Conservation (phyloP, 2,888 invertebrate species). For the Eutolmus rufibarbis region DNA sequence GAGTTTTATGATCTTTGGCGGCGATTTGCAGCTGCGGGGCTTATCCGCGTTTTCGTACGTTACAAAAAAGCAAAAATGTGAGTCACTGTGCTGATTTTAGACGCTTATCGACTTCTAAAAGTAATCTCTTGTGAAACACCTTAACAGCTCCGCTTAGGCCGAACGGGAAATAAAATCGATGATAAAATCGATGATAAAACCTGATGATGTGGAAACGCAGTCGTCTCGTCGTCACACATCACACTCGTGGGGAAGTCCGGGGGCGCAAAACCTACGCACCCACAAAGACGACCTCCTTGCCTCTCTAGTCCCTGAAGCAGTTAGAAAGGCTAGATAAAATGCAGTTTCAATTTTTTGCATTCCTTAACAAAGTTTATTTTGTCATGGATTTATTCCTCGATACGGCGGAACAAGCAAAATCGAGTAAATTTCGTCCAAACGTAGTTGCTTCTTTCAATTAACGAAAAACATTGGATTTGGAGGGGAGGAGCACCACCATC, state of each 20-base stretch:
- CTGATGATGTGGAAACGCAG: slow-evolving; percentile 17
- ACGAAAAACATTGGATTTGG: background rate
- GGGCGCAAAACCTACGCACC: background rate
- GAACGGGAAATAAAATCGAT: slow-evolving; percentile 10
- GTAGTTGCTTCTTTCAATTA: background rate
- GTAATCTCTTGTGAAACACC: slow-evolving; percentile 26
- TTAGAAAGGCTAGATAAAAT: background rate
- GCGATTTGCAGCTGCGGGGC: background rate
- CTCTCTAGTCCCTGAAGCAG: background rate
- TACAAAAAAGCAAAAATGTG: background rate
- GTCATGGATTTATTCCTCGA: background rate
- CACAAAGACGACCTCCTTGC: too few species aligned
- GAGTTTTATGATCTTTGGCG: background rate
- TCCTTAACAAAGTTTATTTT: background rate
- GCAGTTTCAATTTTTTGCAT: background rate
- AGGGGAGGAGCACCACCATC: background rate
- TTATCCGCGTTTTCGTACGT: background rate
- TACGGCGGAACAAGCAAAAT: background rate
- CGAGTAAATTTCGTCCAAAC: background rate
- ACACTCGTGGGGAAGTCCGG: background rate
- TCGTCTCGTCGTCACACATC: slow-evolving; percentile 2
- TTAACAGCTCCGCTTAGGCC: background rate
- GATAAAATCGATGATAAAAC: slow-evolving; percentile 32
- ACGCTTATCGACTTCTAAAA: background rate
- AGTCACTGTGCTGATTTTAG: background rate